These are phyloP conservation scores for Bombylius major DNA, from an alignment of 2,888 invertebrate species.

Conservation along the genomic window DNA sequence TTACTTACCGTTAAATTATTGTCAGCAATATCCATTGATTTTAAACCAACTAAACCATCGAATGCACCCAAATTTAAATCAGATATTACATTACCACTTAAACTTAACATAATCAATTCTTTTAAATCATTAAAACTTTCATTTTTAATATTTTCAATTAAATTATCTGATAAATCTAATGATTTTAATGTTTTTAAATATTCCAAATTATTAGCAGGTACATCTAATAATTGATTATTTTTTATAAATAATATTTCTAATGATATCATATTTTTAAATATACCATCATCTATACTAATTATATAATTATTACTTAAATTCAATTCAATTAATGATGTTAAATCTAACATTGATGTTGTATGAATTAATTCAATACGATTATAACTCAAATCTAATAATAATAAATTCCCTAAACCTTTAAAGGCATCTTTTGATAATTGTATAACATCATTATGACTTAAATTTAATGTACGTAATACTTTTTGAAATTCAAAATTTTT, in stretches of 20 bases:
- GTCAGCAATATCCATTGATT: constrained; percentile 62
- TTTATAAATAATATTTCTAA: constrained; percentile 61
- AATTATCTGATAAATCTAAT: constrained; percentile 66
- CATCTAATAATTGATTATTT: constrained; percentile 65
- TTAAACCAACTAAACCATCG: constrained; percentile 58
- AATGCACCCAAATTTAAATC: constrained; percentile 59
- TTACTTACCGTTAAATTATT: constrained; percentile 58
- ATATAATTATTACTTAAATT: constrained; percentile 65
- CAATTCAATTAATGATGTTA: constrained; percentile 58
- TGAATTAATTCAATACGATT: constrained; percentile 66
- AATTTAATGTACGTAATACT: constrained; percentile 59
- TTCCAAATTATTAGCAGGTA: constrained; percentile 56
- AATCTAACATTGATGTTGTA: constrained; percentile 62
- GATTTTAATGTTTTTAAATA: constrained; percentile 54
- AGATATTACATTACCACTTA: constrained; percentile 65
- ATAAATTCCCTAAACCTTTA: constrained; percentile 54
- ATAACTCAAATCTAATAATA: constrained; percentile 57
- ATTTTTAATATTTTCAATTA: constrained; percentile 57
- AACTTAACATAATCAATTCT: constrained; percentile 54
- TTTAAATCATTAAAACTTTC: constrained; percentile 60
- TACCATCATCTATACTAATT: constrained; percentile 55
- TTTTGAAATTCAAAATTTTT: constrained; percentile 69
- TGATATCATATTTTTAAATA: constrained; percentile 55
- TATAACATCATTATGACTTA: constrained; percentile 63
- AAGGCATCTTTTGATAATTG: constrained; percentile 62